Conservation (phyloP, 2,113 vertebrate species). For the Abramis brama region DNA sequence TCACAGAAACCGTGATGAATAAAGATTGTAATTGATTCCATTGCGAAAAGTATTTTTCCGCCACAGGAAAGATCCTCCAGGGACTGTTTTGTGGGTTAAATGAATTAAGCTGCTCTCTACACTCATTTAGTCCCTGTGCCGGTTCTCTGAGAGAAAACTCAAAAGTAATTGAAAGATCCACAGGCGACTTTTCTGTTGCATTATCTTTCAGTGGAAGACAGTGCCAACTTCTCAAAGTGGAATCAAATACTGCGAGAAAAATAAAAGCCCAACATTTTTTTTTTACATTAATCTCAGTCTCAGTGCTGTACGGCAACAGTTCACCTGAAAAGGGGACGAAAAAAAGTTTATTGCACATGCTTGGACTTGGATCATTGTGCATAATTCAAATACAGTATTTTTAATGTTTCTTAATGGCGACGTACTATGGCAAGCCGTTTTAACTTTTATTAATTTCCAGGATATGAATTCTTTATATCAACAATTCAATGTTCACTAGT, state of each 20-base stretch:
- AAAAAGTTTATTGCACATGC: not conserved
- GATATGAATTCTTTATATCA: no score
- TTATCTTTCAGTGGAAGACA: conserved; percentile 21
- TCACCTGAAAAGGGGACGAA: not conserved
- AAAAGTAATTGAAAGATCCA: conserved; percentile 24
- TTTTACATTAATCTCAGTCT: not conserved
- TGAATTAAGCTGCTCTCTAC: conserved; percentile 47
- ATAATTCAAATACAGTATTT: not conserved
- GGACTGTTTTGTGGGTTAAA: conserved; percentile 50
- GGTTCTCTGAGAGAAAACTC: conserved; percentile 30
- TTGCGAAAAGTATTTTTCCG: conserved; percentile 39
- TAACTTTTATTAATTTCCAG: no score
- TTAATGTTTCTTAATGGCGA: not conserved
- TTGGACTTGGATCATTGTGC: not conserved
- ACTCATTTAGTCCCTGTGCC: conserved; percentile 40
- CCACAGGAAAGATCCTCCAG: conserved; percentile 26
- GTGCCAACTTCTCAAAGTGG: conserved; percentile 26
- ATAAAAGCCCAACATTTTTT: conserved; percentile 15
- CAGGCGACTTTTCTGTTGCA: conserved; percentile 43
- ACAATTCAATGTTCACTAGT: no score
- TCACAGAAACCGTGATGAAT: conserved; percentile 1
- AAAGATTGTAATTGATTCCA: conserved; percentile 42
- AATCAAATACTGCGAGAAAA: conserved; percentile 48
- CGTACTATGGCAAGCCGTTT: no score
- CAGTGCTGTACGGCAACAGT: not conserved